Conservation (phyloP, 2,888 invertebrate species). For the Cryptops parisi region DNA sequence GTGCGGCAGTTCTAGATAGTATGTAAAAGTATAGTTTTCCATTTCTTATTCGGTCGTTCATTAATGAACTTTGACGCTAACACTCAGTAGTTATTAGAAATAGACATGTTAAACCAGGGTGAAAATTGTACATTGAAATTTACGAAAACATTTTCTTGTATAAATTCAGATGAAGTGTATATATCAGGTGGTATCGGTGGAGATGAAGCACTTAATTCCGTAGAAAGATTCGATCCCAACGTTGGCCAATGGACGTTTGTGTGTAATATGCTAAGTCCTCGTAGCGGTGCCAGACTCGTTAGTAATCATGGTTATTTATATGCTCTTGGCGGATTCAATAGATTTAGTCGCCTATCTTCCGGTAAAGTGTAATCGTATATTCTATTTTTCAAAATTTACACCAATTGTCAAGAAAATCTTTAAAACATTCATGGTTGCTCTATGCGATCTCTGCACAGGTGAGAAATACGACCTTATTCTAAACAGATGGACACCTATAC, state of each 20-base stretch:
- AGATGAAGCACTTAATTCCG: constrained; percentile 53
- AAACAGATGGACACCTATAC: constrained; percentile 47
- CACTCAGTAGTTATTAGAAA: too few relatives aligned
- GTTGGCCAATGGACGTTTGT: constrained; percentile 57
- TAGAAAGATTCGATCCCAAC: constrained; percentile 55
- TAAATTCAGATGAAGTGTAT: constrained; percentile 47
- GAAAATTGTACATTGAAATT: too few relatives aligned
- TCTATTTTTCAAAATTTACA: background rate
- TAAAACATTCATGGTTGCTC: background rate
- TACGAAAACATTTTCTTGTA: too few relatives aligned
- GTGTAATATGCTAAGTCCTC: constrained; percentile 51
- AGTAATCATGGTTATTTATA: constrained; percentile 51
- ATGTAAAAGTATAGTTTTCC: constrained; percentile 9
- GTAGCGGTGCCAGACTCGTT: constrained; percentile 61
- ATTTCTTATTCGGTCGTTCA: background rate
- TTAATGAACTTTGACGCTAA: background rate
- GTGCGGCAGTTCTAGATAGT: constrained; percentile 48
- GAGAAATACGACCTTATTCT: constrained; percentile 25
- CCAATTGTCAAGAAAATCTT: background rate
- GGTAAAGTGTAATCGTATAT: constrained; percentile 41
- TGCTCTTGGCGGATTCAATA: constrained; percentile 69
- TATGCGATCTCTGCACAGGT: background rate
- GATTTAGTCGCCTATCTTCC: constrained; percentile 49
- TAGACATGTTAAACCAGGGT: too few relatives aligned
- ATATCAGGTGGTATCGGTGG: constrained; percentile 71